Base-by-base conservation (phyloP, 1,140 invertebrate genomes). In the Pachyrhynchus sulphureomaculatus region DNA sequence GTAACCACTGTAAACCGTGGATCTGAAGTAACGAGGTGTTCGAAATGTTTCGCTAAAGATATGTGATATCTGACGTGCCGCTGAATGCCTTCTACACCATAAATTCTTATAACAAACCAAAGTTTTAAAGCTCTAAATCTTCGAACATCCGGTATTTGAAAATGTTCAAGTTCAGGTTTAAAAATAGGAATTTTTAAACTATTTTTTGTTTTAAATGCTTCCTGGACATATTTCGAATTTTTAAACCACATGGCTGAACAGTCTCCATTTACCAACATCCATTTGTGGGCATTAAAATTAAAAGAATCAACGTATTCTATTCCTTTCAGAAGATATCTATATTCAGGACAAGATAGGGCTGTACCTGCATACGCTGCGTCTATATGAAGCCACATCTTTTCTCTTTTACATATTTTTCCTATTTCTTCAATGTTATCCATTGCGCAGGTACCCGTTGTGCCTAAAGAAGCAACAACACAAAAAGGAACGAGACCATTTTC, bases 281-380 rank as follows among this genome's bases (percentile, higher is more conserved):
- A 96, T 77, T 98, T 97, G 70, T 96, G 94, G 0, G 90, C 84
- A 75, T 97, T 97, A 52, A 95, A 87, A 74, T 95, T 93, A 61
- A 96, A 89, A 0, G 93, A 96, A 67, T 93, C 87, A 0, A 85
- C 88, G 55, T 83, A 84, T 69, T 97, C 87, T 5, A 96, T 76
- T 0, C 94, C 95, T 59, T 85, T 82, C 78, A 93, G 84, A 0
- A 91, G 76, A 64, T 89, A 79, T 64, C 89, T 84, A 73, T 88
- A 95, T 78, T 98, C 95, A 0, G 93, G 92, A 74, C 95, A 93
- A 41, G 95, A 84, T 58, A 97, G 90, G 12, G 92, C 91, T 20
- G 88, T 82, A 15, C 92, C 94, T 23, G 92, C 92, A 75, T 95
- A 95, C 1, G 93, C 93, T 3, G 92, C 92, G 70, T 96, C 93